phyloP scores from a whole-genome alignment of 1,140 invertebrate species.

The Papilio polyxenes region DNA sequence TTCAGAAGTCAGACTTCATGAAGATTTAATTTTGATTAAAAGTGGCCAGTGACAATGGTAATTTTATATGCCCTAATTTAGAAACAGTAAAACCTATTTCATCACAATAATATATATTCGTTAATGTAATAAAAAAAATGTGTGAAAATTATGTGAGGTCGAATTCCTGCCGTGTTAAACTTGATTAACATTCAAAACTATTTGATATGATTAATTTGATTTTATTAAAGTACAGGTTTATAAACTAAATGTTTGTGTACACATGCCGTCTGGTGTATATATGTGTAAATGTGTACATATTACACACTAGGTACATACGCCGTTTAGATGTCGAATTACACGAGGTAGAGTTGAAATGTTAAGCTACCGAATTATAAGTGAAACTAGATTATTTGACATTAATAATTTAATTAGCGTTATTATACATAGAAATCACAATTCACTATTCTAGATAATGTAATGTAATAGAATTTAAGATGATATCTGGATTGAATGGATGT shows the following conservation, averaged over 20 bases:
- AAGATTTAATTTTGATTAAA: background rate
- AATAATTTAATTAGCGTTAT: too few species aligned
- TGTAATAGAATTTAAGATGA: too few species aligned
- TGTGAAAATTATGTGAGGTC: conserved; percentile 1
- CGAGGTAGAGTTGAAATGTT: background rate
- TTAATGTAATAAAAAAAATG: background rate
- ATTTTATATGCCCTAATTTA: background rate
- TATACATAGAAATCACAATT: too few species aligned
- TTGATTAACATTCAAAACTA: conserved; percentile 28
- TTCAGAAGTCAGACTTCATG: background rate
- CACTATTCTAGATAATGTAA: too few species aligned
- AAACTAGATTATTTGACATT: too few species aligned
- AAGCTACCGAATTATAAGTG: background rate
- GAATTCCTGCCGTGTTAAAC: conserved; percentile 16
- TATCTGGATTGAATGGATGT: too few species aligned
- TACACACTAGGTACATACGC: background rate
- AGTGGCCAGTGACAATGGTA: background rate
- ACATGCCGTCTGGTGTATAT: background rate
- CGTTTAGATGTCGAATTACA: background rate
- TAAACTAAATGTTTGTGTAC: background rate
- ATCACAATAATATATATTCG: background rate
- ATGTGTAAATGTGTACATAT: background rate
- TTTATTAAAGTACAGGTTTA: conserved; percentile 6
- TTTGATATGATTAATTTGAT: conserved; percentile 18
- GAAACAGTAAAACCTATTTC: background rate